These are phyloP conservation scores for Sebastiscus tertius DNA, from an alignment of 2,797 vertebrate species.

Conservation along the genomic window DNA sequence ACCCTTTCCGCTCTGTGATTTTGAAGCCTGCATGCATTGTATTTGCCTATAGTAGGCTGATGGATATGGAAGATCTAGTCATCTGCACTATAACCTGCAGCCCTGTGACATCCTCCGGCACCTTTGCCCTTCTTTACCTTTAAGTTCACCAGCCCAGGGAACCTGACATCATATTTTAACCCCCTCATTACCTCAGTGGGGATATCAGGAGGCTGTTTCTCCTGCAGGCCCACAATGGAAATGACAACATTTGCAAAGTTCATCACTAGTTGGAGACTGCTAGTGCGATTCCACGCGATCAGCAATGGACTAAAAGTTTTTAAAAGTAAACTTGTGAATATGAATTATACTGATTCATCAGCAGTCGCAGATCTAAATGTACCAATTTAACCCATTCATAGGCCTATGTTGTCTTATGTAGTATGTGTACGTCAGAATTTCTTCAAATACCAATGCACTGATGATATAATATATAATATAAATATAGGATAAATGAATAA, in stretches of 20 bases:
- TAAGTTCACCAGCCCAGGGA: conserved; percentile 25
- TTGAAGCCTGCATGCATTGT: not conserved
- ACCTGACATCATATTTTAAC: conserved; percentile 56
- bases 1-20: not conserved
- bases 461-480: not conserved
- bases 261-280: not conserved
- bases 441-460: not conserved
- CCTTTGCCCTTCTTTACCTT: conserved; percentile 48
- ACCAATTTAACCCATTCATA: not conserved
- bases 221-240: conserved; percentile 2
- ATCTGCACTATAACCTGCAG: not conserved
- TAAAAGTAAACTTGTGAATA: not conserved
- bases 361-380: not conserved
- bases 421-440: not conserved
- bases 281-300: not conserved
- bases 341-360: not conserved
- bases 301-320: not conserved
- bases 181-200: conserved; percentile 35
- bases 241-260: conserved; percentile 37
- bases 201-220: conserved; percentile 2
- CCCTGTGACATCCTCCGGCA: conserved; percentile 8
- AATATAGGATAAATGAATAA: not conserved
- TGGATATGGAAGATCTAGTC: not conserved
- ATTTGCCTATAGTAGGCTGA: not conserved
- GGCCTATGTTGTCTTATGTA: not conserved